A percentile compares a stretch with the other conserved stretches of the same genome.
phyloP scores from a whole-genome alignment of 2,797 vertebrate species.

The Calcarius lapponicus region DNA sequence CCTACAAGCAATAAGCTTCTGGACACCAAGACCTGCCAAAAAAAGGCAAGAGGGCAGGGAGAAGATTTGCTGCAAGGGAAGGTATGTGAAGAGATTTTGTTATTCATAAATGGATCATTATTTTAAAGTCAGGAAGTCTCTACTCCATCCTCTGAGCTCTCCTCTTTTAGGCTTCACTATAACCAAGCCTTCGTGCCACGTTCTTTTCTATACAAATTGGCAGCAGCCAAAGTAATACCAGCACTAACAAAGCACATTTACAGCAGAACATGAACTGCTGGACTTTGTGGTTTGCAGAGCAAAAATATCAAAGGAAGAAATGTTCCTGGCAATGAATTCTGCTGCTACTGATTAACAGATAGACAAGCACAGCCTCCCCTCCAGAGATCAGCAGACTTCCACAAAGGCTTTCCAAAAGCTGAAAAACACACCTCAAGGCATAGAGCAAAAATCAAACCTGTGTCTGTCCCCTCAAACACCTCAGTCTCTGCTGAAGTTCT shows the following conservation, averaged over 20 bases:
- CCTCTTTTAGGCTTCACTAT: background rate
- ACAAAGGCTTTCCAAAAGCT: background rate
- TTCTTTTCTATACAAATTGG: background rate
- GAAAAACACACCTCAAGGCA: background rate
- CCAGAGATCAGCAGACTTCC: background rate
- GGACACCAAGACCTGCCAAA: background rate
- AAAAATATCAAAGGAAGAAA: background rate
- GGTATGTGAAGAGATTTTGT: background rate
- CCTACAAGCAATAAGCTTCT: background rate
- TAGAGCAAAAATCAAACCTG: background rate
- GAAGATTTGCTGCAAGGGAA: background rate
- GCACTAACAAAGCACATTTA: background rate
- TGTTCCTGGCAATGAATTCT: background rate
- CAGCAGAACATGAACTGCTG: background rate
- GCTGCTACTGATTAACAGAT: background rate
- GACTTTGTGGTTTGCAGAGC: background rate
- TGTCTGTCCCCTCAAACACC: background rate
- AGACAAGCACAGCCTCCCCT: background rate
- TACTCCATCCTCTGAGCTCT: background rate
- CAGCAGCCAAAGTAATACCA: background rate
- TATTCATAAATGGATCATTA: background rate
- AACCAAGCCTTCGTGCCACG: fast-evolving
- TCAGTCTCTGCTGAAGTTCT: background rate
- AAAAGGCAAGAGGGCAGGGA: background rate
- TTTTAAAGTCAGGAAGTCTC: background rate